phyloP scores from a whole-genome alignment of 2,888 invertebrate species.

The Criorhina ranunculi region DNA sequence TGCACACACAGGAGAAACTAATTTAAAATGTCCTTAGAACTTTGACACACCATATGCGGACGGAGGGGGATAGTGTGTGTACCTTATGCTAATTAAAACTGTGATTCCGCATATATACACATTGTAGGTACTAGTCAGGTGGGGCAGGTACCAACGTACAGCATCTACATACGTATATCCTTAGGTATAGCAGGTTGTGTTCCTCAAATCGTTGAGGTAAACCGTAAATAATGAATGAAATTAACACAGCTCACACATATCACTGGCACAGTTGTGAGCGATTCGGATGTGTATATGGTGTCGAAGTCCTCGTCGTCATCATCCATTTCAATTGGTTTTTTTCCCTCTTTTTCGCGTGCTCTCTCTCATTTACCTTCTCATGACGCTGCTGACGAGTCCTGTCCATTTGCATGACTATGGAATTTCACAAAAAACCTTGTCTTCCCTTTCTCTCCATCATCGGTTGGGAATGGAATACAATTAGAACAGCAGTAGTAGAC shows the following conservation, averaged over 20 bases:
- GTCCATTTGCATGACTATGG: constrained; percentile 68
- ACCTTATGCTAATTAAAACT: constrained; percentile 76
- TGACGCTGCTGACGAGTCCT: constrained; percentile 24
- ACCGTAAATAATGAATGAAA: constrained; percentile 83
- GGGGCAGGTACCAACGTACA: constrained; percentile 16
- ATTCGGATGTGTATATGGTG: constrained; percentile 47
- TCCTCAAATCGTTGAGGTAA: constrained; percentile 80
- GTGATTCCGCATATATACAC: constrained; percentile 61
- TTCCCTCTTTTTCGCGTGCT: constrained; percentile 1
- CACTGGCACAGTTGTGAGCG: constrained; percentile 64
- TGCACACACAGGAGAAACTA: constrained; percentile 66
- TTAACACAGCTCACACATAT: constrained; percentile 79
- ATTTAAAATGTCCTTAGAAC: constrained; percentile 76
- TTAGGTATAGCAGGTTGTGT: constrained; percentile 45
- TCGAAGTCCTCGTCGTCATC: constrained; percentile 72
- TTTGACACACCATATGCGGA: constrained; percentile 64
- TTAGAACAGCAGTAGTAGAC: constrained; percentile 68
- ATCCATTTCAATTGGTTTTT: constrained; percentile 43
- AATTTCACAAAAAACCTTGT: constrained; percentile 53
- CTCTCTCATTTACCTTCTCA: constrained; percentile 18
- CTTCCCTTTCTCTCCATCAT: constrained; percentile 2
- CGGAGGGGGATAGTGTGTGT: constrained; percentile 52
- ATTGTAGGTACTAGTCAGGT: background rate
- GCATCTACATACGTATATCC: constrained; percentile 7
- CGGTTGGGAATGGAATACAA: constrained; percentile 35